Conservation (phyloP, 1,140 invertebrate genomes). For the Caenorhabditis remanei region DNA sequence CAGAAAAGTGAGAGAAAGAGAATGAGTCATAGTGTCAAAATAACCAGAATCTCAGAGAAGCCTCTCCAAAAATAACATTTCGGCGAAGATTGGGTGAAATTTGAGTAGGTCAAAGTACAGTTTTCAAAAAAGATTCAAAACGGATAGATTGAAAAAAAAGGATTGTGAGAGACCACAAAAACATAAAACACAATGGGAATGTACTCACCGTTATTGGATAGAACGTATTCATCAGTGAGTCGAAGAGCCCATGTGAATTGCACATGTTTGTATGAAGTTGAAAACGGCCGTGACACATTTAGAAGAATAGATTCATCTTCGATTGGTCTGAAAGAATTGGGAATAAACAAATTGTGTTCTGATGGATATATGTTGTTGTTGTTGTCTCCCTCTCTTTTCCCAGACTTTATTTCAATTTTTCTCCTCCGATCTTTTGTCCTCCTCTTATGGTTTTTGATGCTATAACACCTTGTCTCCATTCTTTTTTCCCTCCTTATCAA, state of each 20-base stretch:
- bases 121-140: neutral
- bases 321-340: conserved; percentile 58
- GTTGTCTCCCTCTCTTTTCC: neutral
- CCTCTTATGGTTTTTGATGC: conserved; percentile 38
- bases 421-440: conserved; percentile 9
- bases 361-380: neutral
- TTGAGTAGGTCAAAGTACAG: neutral
- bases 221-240: conserved; percentile 63
- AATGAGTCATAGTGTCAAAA: neutral
- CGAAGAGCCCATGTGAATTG: conserved; percentile 66
- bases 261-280: conserved; percentile 66
- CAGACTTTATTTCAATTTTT: neutral
- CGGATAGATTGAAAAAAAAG: no score
- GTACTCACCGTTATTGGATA: conserved; percentile 60
- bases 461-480: neutral
- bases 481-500: conserved; percentile 23
- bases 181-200: neutral
- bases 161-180: neutral
- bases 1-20: neutral
- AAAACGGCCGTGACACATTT: conserved; percentile 66
- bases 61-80: conserved; percentile 6
- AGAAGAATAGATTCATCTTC: conserved; percentile 62
- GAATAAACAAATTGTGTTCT: neutral
- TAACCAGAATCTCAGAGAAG: conserved; percentile 5
- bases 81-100: neutral